These are phyloP conservation scores for Caenorhabditis sp. DNA, from an alignment of 2,888 invertebrate genomes.

Conservation along the genomic window DNA sequence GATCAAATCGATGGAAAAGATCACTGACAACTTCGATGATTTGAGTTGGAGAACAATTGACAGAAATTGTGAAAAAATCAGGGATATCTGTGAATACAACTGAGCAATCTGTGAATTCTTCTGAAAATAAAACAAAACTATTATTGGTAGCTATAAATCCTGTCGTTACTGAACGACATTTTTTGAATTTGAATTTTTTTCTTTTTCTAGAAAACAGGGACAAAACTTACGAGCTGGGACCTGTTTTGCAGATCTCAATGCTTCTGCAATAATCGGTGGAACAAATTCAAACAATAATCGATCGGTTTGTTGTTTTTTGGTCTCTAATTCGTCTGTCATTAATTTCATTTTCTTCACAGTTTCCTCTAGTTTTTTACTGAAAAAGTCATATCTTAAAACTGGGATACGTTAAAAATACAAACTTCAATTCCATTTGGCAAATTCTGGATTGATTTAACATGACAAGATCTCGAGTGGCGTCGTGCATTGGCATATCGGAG, in stretches of 20 bases:
- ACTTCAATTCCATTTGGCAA: conserved; percentile 68
- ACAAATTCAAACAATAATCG: conserved; percentile 61
- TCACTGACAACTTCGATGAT: conserved; percentile 72
- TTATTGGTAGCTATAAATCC: too few species aligned
- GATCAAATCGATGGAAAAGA: conserved; percentile 70
- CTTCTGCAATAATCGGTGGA: conserved; percentile 59
- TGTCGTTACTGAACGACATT: too few species aligned
- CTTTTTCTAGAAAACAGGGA: not conserved
- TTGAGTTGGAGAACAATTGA: conserved; percentile 59
- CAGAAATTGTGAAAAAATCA: conserved; percentile 71
- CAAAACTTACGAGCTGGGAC: conserved; percentile 56
- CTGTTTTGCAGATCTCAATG: conserved; percentile 50
- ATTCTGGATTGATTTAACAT: conserved; percentile 68
- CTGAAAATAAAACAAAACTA: too few species aligned
- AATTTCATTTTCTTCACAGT: conserved; percentile 58
- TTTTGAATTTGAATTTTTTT: not conserved
- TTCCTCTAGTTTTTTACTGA: conserved; percentile 65
- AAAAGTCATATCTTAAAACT: conserved; percentile 16
- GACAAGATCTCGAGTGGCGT: conserved; percentile 66
- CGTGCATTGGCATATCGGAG: conserved; percentile 69
- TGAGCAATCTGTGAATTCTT: conserved; percentile 66
- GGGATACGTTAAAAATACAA: not conserved
- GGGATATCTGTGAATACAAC: conserved; percentile 72
- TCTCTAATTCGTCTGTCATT: conserved; percentile 58
- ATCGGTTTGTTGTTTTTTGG: conserved; percentile 55